These are phyloP conservation scores for Toxotes chatareus DNA, from an alignment of 2,113 vertebrate species.

Conservation along the genomic window DNA sequence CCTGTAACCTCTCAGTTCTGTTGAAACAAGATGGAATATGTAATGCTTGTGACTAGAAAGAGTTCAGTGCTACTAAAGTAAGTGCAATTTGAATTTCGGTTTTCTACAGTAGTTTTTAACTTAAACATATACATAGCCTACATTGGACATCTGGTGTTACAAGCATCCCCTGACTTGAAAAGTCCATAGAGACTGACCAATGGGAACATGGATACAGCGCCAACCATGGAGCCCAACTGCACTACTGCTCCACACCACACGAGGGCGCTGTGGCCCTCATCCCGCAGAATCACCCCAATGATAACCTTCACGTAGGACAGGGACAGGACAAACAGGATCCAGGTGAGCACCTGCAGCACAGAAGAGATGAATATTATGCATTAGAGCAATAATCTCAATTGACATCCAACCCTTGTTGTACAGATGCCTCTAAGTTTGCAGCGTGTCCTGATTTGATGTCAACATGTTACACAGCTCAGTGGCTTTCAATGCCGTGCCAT, in stretches of 20 bases:
- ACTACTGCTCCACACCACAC: constrained; percentile 90
- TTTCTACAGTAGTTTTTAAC: constrained; percentile 32
- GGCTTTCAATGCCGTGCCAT: neutral
- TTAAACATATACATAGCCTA: constrained; percentile 37
- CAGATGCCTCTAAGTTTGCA: neutral
- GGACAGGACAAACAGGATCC: constrained; percentile 87
- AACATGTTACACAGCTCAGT: neutral
- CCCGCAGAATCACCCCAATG: constrained; percentile 86
- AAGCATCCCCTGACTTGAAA: constrained; percentile 85
- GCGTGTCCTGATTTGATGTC: neutral
- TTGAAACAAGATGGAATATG: constrained; percentile 29
- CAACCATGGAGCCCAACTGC: constrained; percentile 89
- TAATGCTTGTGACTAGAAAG: constrained; percentile 26
- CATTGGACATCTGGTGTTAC: constrained; percentile 83
- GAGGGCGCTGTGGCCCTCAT: constrained; percentile 88
- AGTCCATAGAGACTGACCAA: constrained; percentile 84
- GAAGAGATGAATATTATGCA: neutral
- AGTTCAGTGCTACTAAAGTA: constrained; percentile 35
- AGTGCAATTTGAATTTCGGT: constrained; percentile 7
- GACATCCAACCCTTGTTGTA: neutral
- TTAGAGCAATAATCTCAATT: neutral
- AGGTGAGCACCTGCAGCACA: constrained; percentile 83
- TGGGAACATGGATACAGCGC: constrained; percentile 87
- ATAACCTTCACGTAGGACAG: constrained; percentile 90
- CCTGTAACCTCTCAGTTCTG: neutral